phyloP scores from a whole-genome alignment of 2,888 invertebrate species.

The Pegoplata infirma region DNA sequence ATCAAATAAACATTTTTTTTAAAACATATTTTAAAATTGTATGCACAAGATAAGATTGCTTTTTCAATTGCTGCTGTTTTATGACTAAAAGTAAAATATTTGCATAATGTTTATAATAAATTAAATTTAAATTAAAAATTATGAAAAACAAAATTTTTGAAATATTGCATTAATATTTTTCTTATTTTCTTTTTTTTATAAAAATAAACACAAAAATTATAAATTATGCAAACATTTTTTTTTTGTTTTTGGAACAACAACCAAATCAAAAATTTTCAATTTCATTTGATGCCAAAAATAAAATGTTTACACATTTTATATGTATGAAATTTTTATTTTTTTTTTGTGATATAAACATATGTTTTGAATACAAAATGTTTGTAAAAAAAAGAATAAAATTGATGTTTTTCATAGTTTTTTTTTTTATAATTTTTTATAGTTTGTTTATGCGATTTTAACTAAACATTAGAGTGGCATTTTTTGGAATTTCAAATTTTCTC shows the following conservation, averaged over 20 bases:
- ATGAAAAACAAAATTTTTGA: too few relatives aligned
- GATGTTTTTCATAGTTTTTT: neutral
- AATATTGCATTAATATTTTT: neutral
- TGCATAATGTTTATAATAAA: neutral
- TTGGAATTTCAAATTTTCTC: too few relatives aligned
- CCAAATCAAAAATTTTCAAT: conserved; percentile 30
- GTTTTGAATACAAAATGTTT: conserved; percentile 1
- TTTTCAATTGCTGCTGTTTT: too few relatives aligned
- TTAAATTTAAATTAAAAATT: neutral
- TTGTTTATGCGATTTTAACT: conserved; percentile 37
- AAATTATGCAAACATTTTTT: conserved; percentile 20
- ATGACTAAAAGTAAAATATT: neutral
- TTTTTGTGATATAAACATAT: conserved; percentile 1
- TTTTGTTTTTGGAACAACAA: conserved; percentile 32
- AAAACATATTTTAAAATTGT: neutral
- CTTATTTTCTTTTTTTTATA: neutral
- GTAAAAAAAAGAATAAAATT: neutral
- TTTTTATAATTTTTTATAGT: too few relatives aligned
- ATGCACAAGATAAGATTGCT: neutral
- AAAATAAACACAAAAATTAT: neutral
- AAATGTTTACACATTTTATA: conserved; percentile 26
- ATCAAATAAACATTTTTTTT: neutral
- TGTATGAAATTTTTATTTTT: neutral
- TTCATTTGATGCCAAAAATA: conserved; percentile 46
- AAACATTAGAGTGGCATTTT: too few relatives aligned